Evolutionary conservation across 1,140 invertebrate species (phyloP), one percentile per base, ranked within the genome.

Genomic region (Polypedilum pembai): DNA sequence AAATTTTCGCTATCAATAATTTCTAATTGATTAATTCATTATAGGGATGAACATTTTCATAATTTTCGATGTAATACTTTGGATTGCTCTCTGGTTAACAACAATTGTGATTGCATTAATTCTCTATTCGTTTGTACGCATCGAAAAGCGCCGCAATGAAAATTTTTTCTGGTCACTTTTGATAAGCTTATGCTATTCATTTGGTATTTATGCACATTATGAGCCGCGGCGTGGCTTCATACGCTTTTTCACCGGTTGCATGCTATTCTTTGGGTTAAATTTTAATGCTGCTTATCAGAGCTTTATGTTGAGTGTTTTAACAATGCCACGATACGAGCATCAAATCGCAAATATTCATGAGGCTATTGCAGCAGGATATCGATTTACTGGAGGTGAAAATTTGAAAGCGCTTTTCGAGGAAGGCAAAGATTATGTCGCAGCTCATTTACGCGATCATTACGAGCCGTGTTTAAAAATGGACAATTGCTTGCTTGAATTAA

Each of bases 261-360:
- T 76, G 1, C 74, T 75, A 0, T 10, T 75, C 3, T 76, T 76
- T 72, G 73, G 73, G 17, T 74, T 77, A 1, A 45, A 76, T 18
- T 65, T 76, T 10, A 72, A 40, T 65, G n/a, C 74, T 15, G 17
- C 74, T n/a, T 77, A 76, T 73, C 45, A 75, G 41, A 74, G 73
- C 24, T 76, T 74, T 45, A 40, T 77, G n/a, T 74, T 77, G 21
- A 41, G 73, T 40, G 65, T 75, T 12, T 72, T 77, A n/a, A 76
- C 75, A 20, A 72, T 74, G 17, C 75, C 76, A 10, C 41, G 75
- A 1, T 75, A 75, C 17, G 73, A 77, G 20, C 69, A 41, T 8
- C 76, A 77, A 73, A 75, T 77, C 8, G 12, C 66, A 0, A 73
- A 40, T 1, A 40, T 75, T 18, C 12, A 77, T 41, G 73, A 75